Conservation (phyloP, 2,888 invertebrate species). For the Xylophagus ater region DNA sequence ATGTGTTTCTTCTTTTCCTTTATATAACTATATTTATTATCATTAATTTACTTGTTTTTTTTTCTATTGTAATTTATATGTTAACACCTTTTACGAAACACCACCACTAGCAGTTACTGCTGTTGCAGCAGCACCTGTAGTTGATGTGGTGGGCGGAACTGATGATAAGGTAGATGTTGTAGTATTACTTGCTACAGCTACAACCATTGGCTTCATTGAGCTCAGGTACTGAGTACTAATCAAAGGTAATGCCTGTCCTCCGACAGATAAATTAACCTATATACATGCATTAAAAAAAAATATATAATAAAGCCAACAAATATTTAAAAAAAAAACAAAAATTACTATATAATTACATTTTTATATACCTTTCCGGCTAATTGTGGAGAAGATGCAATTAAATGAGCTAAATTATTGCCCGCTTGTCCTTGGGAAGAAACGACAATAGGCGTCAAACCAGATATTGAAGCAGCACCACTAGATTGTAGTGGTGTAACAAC, state of each 20-base stretch:
- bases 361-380: conserved; percentile 53
- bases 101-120: conserved; percentile 38
- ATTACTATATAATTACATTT: not conserved
- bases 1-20: too few relatives aligned
- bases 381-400: conserved; percentile 48
- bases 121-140: conserved; percentile 29
- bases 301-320: not conserved
- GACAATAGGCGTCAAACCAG: conserved; percentile 53
- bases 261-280: conserved; percentile 23
- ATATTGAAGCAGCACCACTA: conserved; percentile 27
- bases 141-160: conserved; percentile 24
- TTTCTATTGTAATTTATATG: too few relatives aligned
- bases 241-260: conserved; percentile 21
- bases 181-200: conserved; percentile 21
- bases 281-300: not conserved
- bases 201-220: conserved; percentile 25
- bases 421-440: conserved; percentile 51
- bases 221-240: conserved; percentile 24
- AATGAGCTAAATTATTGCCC: conserved; percentile 43
- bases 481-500: conserved; percentile 32
- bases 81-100: conserved; percentile 32
- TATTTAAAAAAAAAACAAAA: not conserved
- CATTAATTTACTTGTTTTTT: too few relatives aligned
- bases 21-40: too few relatives aligned
- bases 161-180: conserved; percentile 23